Evolutionary conservation across 2,113 vertebrate genomes (phyloP).

Genomic region (Phalacrocorax carbo): DNA sequence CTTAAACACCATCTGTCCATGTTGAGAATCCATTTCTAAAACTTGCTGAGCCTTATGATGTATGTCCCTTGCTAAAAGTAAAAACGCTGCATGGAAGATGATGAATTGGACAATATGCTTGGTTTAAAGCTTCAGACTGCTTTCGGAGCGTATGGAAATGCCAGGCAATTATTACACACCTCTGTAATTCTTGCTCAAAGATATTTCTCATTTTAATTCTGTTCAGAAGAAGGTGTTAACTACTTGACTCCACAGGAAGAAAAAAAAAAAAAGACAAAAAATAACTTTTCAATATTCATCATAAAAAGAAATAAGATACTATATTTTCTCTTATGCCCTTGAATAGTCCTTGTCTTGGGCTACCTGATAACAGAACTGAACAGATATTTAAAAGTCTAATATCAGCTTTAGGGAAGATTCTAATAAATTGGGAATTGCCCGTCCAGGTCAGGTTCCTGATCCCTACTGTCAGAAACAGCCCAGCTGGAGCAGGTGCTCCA

Average conservation of each 20-base stretch:
- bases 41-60: conserved; percentile 26
- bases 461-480: background rate
- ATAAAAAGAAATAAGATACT: background rate
- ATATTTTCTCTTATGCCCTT: background rate
- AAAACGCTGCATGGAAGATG: conserved; percentile 17
- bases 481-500: background rate
- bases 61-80: conserved; percentile 41
- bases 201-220: background rate
- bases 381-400: background rate
- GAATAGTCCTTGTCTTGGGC: background rate
- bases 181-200: background rate
- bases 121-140: background rate
- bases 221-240: background rate
- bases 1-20: conserved; percentile 45
- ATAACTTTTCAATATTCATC: background rate
- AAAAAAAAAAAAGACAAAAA: background rate
- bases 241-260: background rate
- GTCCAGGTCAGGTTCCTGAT: background rate
- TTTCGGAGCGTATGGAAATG: background rate
- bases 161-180: background rate
- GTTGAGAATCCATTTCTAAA: background rate
- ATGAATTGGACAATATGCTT: conserved; percentile 48
- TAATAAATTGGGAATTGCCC: background rate
- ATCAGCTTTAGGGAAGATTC: background rate
- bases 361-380: background rate